Conservation (phyloP, 2,113 vertebrate species). For the Anolis carolinensis region DNA sequence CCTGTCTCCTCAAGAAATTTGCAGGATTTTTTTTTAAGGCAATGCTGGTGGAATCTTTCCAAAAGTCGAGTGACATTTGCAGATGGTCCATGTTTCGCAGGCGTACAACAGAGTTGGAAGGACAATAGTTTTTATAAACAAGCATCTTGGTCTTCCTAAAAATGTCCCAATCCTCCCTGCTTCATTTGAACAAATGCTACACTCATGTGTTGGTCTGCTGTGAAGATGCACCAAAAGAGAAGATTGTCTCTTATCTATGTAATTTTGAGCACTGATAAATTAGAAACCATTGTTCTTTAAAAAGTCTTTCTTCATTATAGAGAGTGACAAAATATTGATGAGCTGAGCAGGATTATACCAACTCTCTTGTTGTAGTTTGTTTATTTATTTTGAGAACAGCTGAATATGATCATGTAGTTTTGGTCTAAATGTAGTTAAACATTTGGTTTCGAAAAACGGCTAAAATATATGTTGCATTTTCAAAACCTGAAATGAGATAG, state of each 20-base stretch:
- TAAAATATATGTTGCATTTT: not conserved
- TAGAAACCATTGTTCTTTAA: not conserved
- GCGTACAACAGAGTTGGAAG: too few species aligned
- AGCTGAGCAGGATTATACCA: not conserved
- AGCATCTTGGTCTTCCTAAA: too few species aligned
- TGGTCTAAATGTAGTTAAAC: not conserved
- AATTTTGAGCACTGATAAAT: not conserved
- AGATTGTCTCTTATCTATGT: not conserved
- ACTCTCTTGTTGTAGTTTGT: not conserved
- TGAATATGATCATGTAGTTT: not conserved
- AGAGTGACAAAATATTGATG: not conserved
- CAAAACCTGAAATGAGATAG: slow-evolving; percentile 12
- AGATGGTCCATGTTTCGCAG: too few species aligned
- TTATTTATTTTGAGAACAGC: not conserved
- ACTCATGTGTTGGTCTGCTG: too few species aligned
- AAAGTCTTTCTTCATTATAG: not conserved
- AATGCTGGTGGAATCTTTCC: too few species aligned
- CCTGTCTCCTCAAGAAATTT: too few species aligned
- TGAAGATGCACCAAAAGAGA: too few species aligned
- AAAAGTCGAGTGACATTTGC: too few species aligned
- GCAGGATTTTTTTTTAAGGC: too few species aligned
- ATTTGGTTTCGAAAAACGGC: not conserved
- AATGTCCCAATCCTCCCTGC: too few species aligned
- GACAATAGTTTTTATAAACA: too few species aligned
- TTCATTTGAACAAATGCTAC: too few species aligned